Evolutionary conservation across 2,888 invertebrate species (phyloP), one percentile per base, ranked within the genome.

Genomic region (Xestia rhomboidea): DNA sequence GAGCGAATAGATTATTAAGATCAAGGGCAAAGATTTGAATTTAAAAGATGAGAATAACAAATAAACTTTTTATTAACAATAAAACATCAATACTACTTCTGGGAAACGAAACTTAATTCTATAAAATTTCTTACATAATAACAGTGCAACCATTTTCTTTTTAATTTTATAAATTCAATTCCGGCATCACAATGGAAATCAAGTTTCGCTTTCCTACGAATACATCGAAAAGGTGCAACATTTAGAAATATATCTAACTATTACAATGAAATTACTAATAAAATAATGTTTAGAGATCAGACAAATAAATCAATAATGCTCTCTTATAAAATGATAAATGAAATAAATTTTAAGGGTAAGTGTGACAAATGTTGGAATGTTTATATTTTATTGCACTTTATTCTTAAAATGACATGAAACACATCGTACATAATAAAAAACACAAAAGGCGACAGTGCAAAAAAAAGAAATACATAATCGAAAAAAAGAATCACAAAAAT

Each of bases 1-100:
- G 21, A 21, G 21, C 21, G 0, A 62, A 21, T 30, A 21, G 21
- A 30, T 57, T 21, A 62, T 34, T 21, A 30, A 62, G 10, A 34
- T 15, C 3, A 0, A 8, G 64, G 63, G 30, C 21, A 38, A 7
- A 0, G 41, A 30, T 21, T 77, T n/a, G 0, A 2, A 13, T 13
- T 34, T 21, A 5, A 41, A n/a, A 41, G 0, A 30, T 63, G n/a
- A 41, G 72, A 85, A 85, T 88, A 93, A 94, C 91, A 92, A 93
- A 90, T 90, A 89, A 86, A 90, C 90, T 85, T 90, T 91, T 94
- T 93, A 93, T 93, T 94, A 93, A 93, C 92, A 93, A 92, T 90
- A 91, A 90, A 90, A 87, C 85, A 89, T 91, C 86, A 93, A 92
- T 92, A 92, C 90, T 91, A 90, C 87, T 80, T 86, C 80, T 79